Conservation (phyloP, 1,140 invertebrate genomes). For the Popillia japonica region DNA sequence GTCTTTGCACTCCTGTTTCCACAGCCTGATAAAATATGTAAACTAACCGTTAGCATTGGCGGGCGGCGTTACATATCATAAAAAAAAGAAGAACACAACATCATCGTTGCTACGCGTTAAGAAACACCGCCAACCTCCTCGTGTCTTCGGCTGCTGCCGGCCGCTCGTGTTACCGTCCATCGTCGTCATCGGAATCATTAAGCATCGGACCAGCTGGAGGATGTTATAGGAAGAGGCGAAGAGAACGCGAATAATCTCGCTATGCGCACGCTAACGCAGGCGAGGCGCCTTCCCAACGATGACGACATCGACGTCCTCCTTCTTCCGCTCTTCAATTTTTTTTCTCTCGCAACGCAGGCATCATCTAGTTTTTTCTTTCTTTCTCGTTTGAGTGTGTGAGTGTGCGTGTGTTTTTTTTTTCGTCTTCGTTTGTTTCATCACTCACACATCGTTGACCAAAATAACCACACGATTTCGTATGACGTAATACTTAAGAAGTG, state of each 20-base stretch:
- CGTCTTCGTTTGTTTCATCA: too few species aligned
- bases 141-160: background rate
- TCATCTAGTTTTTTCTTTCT: conserved; percentile 27
- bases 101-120: conserved; percentile 9
- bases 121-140: conserved; percentile 5
- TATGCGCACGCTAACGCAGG: background rate
- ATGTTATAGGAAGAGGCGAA: conserved; percentile 11
- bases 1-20: conserved; percentile 31
- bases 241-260: conserved; percentile 11
- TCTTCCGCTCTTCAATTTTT: conserved; percentile 14
- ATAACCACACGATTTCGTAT: background rate
- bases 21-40: conserved; percentile 33
- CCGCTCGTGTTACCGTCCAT: background rate
- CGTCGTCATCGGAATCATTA: background rate
- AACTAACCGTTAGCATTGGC: conserved; percentile 28
- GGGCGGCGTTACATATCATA: conserved; percentile 19
- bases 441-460: background rate
- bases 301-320: conserved; percentile 25
- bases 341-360: background rate
- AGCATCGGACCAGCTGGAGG: background rate
- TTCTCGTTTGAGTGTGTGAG: background rate
- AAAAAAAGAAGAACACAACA: conserved; percentile 23
- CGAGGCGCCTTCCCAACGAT: conserved; percentile 6
- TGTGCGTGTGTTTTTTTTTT: too few species aligned
- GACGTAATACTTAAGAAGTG: background rate